Evolutionary conservation across 2,888 invertebrate species (phyloP).

Genomic region (Neelides folsomi): DNA sequence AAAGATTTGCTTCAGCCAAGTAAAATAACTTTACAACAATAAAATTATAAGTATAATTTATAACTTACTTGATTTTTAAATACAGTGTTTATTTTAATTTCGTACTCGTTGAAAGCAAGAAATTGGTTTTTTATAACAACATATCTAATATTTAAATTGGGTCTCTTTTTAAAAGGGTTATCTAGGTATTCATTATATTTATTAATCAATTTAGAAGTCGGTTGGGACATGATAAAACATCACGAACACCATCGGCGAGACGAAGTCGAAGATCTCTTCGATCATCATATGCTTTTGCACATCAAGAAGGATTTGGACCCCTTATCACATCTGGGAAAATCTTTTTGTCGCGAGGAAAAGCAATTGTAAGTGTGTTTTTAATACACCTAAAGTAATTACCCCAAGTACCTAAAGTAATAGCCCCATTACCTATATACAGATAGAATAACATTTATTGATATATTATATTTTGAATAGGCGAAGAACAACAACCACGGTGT

Average conservation of each 20-base stretch:
- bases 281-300: conserved; percentile 96
- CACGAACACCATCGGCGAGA: conserved; percentile 73
- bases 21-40: conserved; percentile 18
- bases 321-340: conserved; percentile 95
- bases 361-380: not conserved
- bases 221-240: conserved; percentile 56
- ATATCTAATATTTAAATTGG: too few species aligned
- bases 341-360: conserved; percentile 48
- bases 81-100: too few species aligned
- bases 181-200: too few species aligned
- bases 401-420: too few species aligned
- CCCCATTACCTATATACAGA: too few species aligned
- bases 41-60: too few species aligned
- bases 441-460: too few species aligned
- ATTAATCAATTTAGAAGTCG: conserved; percentile 37
- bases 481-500: conserved; percentile 32
- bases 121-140: too few species aligned
- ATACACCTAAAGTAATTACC: too few species aligned
- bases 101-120: too few species aligned
- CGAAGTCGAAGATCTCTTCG: conserved; percentile 80
- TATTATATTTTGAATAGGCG: conserved; percentile 13
- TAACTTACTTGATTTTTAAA: too few species aligned
- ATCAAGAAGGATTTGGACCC: conserved; percentile 91
- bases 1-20: conserved; percentile 47
- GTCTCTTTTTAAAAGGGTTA: too few species aligned